Conservation (phyloP, 2,113 vertebrate genomes). For the Microcebus lehilahytsara region DNA sequence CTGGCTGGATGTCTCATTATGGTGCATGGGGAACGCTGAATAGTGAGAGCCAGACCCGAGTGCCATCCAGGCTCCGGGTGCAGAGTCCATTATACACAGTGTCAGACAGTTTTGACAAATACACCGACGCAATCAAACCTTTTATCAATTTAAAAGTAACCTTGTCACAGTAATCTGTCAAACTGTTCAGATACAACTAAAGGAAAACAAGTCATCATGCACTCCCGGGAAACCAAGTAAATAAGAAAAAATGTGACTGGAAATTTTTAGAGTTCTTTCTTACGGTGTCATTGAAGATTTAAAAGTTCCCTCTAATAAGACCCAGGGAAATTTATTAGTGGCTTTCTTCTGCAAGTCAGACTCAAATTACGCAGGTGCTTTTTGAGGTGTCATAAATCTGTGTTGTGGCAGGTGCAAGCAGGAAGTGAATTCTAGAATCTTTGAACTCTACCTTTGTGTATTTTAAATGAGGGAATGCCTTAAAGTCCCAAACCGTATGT, state of each 20-base stretch:
- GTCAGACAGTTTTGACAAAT: constrained; percentile 86
- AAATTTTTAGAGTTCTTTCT: constrained; percentile 63
- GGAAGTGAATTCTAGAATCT: constrained; percentile 38
- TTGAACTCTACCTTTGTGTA: neutral
- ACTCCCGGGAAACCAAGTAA: constrained; percentile 75
- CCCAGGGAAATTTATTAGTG: constrained; percentile 60
- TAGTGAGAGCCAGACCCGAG: constrained; percentile 43
- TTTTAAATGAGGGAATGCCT: neutral
- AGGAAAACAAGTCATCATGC: constrained; percentile 83
- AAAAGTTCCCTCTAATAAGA: constrained; percentile 56
- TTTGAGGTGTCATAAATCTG: constrained; percentile 29
- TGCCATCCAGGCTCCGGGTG: constrained; percentile 57
- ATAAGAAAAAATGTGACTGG: constrained; percentile 72
- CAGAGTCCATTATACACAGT: constrained; percentile 75
- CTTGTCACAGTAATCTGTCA: constrained; percentile 86
- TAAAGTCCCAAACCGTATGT: neutral
- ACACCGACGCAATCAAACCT: constrained; percentile 84
- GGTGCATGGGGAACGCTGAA: neutral
- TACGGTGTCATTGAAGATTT: constrained; percentile 60
- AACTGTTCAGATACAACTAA: constrained; percentile 79
- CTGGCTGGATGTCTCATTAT: neutral
- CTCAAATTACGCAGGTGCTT: constrained; percentile 7
- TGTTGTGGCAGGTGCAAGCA: constrained; percentile 31
- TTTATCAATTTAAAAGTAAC: constrained; percentile 86
- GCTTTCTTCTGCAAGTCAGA: constrained; percentile 56